A percentile compares a stretch with the other conserved stretches of the same genome.
phyloP scores from a whole-genome alignment of 1,140 invertebrate species.

The Ceratitis capitata region DNA sequence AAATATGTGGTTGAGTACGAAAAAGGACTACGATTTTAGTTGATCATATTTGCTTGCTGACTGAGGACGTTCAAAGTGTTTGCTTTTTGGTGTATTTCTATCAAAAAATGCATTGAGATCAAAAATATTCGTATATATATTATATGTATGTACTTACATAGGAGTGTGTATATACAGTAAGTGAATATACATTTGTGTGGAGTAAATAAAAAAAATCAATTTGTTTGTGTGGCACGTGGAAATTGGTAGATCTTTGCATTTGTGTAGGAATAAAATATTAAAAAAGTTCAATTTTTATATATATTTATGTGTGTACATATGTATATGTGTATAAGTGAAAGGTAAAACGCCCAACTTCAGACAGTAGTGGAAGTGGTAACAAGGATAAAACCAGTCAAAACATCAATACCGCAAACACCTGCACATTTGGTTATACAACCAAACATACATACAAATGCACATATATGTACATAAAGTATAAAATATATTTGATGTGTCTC shows the following conservation, averaged over 20 bases:
- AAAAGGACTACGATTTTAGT: background rate
- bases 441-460: background rate
- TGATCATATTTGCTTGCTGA: background rate
- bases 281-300: too few relatives aligned
- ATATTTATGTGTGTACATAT: too few relatives aligned
- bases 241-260: too few relatives aligned
- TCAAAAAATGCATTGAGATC: background rate
- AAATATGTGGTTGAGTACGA: background rate
- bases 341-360: background rate
- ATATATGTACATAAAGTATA: background rate
- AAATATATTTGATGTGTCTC: background rate
- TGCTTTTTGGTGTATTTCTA: background rate
- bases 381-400: background rate
- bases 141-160: background rate
- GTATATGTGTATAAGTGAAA: background rate
- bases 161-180: too few relatives aligned
- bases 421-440: background rate
- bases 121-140: background rate
- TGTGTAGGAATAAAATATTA: too few relatives aligned
- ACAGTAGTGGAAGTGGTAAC: background rate
- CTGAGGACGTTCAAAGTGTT: background rate
- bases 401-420: background rate
- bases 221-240: background rate
- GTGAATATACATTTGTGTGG: background rate
- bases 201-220: background rate